phyloP scores from a whole-genome alignment of 2,888 invertebrate species.

The Polydrusus pterygomalis region DNA sequence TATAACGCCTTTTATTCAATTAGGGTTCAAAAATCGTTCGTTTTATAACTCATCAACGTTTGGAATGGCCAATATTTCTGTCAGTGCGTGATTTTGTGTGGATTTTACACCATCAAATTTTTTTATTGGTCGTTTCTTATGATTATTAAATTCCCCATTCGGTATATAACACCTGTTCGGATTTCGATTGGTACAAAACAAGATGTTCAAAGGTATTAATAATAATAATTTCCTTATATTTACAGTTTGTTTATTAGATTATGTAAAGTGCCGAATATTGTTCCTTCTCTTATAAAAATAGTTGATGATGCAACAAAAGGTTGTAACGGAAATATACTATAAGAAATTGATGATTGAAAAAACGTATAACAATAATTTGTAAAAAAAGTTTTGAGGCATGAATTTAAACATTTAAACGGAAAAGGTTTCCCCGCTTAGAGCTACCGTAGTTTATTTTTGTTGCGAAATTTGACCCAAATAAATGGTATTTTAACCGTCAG shows the following conservation, averaged over 20 bases:
- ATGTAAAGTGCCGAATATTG: slow-evolving; percentile 5
- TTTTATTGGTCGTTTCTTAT: slow-evolving; percentile 21
- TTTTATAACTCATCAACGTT: slow-evolving; percentile 13
- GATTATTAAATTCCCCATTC: slow-evolving; percentile 1
- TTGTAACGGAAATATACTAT: background rate
- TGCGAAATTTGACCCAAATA: slow-evolving; percentile 17
- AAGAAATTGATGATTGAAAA: no score
- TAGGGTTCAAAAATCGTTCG: background rate
- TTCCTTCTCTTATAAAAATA: background rate
- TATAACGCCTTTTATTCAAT: slow-evolving; percentile 8
- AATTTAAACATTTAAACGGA: background rate
- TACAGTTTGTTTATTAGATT: background rate
- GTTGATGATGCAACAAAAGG: background rate
- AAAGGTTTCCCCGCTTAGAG: slow-evolving; percentile 6
- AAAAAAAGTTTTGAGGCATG: no score
- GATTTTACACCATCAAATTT: slow-evolving; percentile 2
- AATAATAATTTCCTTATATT: background rate
- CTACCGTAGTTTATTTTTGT: background rate
- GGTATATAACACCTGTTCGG: slow-evolving; percentile 11
- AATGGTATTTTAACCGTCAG: slow-evolving; percentile 11
- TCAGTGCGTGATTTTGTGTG: slow-evolving; percentile 2
- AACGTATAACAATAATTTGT: no score
- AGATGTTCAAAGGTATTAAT: background rate
- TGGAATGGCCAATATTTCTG: slow-evolving; percentile 10
- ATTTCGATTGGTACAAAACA: background rate